A percentile compares a stretch with the other conserved stretches of the same genome.
Conservation (phyloP, 2,797 vertebrate genomes). For the Chrysocyon brachyurus region DNA sequence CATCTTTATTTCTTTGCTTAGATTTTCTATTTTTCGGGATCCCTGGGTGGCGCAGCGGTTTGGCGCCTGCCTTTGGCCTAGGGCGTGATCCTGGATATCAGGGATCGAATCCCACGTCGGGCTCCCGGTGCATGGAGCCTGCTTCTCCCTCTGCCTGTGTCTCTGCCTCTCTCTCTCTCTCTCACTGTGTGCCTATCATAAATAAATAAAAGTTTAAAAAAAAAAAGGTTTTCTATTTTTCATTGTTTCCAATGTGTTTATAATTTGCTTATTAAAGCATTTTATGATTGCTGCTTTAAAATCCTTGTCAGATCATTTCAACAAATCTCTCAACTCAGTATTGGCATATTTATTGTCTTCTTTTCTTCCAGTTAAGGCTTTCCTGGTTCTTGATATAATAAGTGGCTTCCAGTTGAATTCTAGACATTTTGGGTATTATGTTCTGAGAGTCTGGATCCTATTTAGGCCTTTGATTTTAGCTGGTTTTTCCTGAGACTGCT, state of each 20-base stretch:
- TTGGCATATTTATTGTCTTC: too few relatives aligned
- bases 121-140: too few relatives aligned
- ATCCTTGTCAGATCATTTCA: background rate
- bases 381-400: background rate
- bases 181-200: too few relatives aligned
- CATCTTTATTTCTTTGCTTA: conserved; percentile 20
- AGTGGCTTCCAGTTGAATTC: background rate
- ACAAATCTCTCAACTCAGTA: background rate
- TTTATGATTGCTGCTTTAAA: background rate
- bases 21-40: background rate
- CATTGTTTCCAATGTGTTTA: background rate
- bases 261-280: background rate
- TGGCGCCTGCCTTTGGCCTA: too few relatives aligned
- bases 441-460: background rate
- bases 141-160: too few relatives aligned
- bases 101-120: too few relatives aligned
- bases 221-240: background rate
- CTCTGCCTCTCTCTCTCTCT: too few relatives aligned
- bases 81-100: too few relatives aligned
- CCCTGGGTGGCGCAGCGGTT: too few relatives aligned
- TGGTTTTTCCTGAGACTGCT: background rate
- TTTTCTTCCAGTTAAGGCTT: background rate
- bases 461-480: background rate
- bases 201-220: too few relatives aligned
- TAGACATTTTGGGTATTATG: background rate